Evolutionary conservation across 2,113 vertebrate genomes (phyloP), one percentile per base, ranked within the genome.

Genomic region (Petrocephalus zakoni): DNA sequence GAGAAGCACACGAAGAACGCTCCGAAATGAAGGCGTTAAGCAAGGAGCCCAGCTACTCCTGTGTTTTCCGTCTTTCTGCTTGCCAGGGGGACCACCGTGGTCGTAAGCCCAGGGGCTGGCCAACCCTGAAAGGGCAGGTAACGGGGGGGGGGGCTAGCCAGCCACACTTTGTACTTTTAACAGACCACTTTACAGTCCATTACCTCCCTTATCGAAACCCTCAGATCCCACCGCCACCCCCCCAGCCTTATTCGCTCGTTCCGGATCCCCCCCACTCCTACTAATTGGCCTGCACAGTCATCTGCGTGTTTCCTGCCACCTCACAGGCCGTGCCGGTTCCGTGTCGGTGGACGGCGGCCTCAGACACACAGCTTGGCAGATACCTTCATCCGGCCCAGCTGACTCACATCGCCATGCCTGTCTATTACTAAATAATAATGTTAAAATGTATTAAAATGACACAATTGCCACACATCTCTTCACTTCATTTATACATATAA

Each of bases 151-250:
- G 34, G 72, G 4, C 34, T 17, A 34, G 17, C 78, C 11, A 82
- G 29, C 25, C 46, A 42, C 17, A 25, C 84, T 86, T 86, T 53
- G 52, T 42, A 37, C 51, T 86, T 56, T 55, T 86, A 86, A 34
- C 19, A 52, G 55, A 56, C 13, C 52, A 86, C 29, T 86, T 56
- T 56, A 56, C n/a, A 53, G 51, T 34, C 34, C 84, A 86, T n/a
- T 86, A 55, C 52, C 84, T 86, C 52, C 25, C 84, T 86, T 86
- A 86, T 85, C 51, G 49, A 56, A 56, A 34, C 49, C 52, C 25
- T 52, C 49, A 55, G 49, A 55, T 53, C 25, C 22, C 11, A 51
- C 34, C 10, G 8, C 25, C 25, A 5, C 19, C 13, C 5, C 17
- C 51, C 84, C 29, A 13, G 46, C 10, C 15, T 85, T 21, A 7